These are phyloP conservation scores for Apogon hyalosoma DNA, from an alignment of 2,797 vertebrate species.

Conservation along the genomic window DNA sequence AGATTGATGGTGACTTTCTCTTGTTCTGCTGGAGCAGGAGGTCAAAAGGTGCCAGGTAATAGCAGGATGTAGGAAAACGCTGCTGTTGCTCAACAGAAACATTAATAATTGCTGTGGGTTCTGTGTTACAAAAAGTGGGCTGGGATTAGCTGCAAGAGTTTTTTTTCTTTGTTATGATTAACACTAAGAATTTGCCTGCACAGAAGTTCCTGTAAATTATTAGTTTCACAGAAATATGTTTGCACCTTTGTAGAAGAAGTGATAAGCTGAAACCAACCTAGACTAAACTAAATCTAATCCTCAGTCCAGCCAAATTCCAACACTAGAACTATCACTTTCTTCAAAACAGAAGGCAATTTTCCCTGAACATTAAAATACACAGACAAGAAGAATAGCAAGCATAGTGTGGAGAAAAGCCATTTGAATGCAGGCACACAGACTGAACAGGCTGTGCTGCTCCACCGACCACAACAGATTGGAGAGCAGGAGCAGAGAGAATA, in stretches of 20 bases:
- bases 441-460: constrained; percentile 70
- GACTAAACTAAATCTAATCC: constrained; percentile 29
- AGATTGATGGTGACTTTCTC: constrained; percentile 64
- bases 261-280: not conserved
- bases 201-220: constrained; percentile 31
- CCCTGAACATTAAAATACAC: constrained; percentile 63
- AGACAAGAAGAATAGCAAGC: constrained; percentile 72
- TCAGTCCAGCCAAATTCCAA: constrained; percentile 36
- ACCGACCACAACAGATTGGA: constrained; percentile 78
- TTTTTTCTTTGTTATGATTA: constrained; percentile 37
- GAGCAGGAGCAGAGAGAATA: constrained; percentile 64
- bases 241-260: constrained; percentile 1
- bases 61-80: constrained; percentile 61
- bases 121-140: constrained; percentile 21
- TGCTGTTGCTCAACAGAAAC: constrained; percentile 65
- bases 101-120: constrained; percentile 48
- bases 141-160: constrained; percentile 1
- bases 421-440: constrained; percentile 59
- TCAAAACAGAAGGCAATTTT: constrained; percentile 57
- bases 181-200: constrained; percentile 17
- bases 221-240: constrained; percentile 20
- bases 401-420: constrained; percentile 69
- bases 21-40: constrained; percentile 45
- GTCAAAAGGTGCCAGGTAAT: constrained; percentile 58
- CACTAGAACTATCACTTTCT: constrained; percentile 34